Evolutionary conservation across 2,888 invertebrate genomes (phyloP).

Genomic region (Sphecodes monilicornis): DNA sequence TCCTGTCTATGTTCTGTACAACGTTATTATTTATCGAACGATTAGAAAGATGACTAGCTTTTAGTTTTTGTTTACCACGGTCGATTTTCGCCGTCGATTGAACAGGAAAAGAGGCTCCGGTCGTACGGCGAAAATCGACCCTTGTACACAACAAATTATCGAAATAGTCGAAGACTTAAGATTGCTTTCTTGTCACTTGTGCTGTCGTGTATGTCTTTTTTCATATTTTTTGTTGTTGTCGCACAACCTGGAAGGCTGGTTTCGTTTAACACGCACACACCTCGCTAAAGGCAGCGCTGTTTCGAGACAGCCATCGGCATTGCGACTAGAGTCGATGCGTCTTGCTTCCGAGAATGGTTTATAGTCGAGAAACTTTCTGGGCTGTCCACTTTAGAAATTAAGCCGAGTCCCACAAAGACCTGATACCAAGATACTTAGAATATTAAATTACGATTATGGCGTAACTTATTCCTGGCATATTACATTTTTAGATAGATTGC

Average conservation of each 20-base stretch:
- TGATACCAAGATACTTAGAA: conserved; percentile 8
- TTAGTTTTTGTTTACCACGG: conserved; percentile 1
- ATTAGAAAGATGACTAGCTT: conserved; percentile 16
- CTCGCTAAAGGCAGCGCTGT: not conserved
- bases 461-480: conserved; percentile 68
- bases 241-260: conserved; percentile 59
- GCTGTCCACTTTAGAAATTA: conserved; percentile 55
- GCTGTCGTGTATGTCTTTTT: conserved; percentile 48
- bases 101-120: not conserved
- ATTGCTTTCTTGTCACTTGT: conserved; percentile 51
- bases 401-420: conserved; percentile 6
- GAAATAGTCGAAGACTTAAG: conserved; percentile 18
- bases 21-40: conserved; percentile 19
- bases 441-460: conserved; percentile 41
- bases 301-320: conserved; percentile 1
- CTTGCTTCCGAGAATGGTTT: not conserved
- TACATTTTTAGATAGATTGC: conserved; percentile 77
- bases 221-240: conserved; percentile 11
- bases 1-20: conserved; percentile 28
- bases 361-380: conserved; percentile 52
- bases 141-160: not conserved
- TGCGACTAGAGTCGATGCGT: not conserved
- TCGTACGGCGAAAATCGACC: conserved; percentile 15
- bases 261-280: conserved; percentile 19
- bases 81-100: conserved; percentile 26